Evolutionary conservation across 2,113 vertebrate species (phyloP).

Genomic region (Pithys albifrons): DNA sequence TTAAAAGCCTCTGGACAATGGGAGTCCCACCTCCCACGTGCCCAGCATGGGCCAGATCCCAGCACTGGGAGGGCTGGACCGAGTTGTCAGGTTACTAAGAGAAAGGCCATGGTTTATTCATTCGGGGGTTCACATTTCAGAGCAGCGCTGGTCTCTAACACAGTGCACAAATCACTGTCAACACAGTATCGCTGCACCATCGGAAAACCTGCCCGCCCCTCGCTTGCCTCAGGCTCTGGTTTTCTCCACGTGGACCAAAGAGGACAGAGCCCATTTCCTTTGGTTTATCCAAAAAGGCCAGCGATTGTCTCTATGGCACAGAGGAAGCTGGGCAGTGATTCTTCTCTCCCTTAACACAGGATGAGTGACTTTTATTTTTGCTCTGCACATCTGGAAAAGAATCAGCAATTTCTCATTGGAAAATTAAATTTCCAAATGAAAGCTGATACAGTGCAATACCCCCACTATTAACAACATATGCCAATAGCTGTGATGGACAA

Average conservation of each 20-base stretch:
- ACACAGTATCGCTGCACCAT: background rate
- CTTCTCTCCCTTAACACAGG: background rate
- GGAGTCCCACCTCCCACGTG: constrained; percentile 61
- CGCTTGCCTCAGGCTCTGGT: background rate
- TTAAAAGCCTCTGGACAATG: constrained; percentile 41
- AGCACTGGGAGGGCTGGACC: constrained; percentile 64
- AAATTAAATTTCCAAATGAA: background rate
- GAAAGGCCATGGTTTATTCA: constrained; percentile 87
- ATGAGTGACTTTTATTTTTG: background rate
- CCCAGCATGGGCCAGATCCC: constrained; percentile 78
- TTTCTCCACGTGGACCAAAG: background rate
- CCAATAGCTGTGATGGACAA: background rate
- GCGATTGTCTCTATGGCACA: accelerated
- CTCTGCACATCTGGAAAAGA: background rate
- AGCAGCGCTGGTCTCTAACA: constrained; percentile 2
- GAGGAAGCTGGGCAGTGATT: background rate
- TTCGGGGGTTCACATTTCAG: constrained; percentile 83
- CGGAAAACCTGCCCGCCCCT: background rate
- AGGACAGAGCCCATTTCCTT: background rate
- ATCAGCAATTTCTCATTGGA: background rate
- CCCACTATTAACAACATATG: accelerated
- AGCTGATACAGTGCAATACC: background rate
- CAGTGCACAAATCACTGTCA: constrained; percentile 30
- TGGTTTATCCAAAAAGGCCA: background rate
- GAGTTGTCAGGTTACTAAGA: constrained; percentile 46